Base-by-base conservation (phyloP, 2,888 invertebrate species). In the Cheilosia scutellata region DNA sequence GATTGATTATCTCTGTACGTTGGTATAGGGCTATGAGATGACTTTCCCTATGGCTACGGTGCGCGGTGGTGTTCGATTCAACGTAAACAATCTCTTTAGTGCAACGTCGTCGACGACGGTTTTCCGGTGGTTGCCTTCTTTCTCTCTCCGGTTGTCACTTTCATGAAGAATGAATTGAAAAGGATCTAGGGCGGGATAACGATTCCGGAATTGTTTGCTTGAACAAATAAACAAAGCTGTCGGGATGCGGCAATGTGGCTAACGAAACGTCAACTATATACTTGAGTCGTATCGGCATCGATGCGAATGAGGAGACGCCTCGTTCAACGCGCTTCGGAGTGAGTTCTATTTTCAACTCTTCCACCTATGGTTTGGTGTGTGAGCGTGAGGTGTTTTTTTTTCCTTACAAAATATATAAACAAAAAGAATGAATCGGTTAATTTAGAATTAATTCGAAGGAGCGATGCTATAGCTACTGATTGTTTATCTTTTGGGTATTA, bases 401-500 rank as follows among this genome's bases (percentile, higher is more conserved):
- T 29, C 16, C 33, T 16, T 7, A 33, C n/a, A n/a, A 29, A 42
- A 40, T 51, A 77, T 25, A 49, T 57, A 83, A 83, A 79, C 78
- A 77, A 60, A 68, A 83, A n/a, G 74, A 74, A 79, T 82, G 66
- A 76, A 66, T 72, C 76, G 82, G 82, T 82, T 76, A 82, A 77
- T 82, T 86, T 72, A 16, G 49, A 80, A 86, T 86, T 80, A 86
- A 86, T 80, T 86, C 84, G 37, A 37, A 60, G 62, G 80, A 70
- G 75, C 70, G 29, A 27, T 27, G 29, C 44, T 7, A n/a, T 31
- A 58, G 82, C 86, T 74, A 60, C 76, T 86, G 86, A 86, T 86
- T 86, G 82, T 86, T 86, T 86, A 86, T 86, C 86, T 86, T 77
- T 72, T 44, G 55, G 66, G 40, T 82, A 51, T 77, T 86, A 86